Evolutionary conservation across 2,888 invertebrate genomes (phyloP).

Genomic region (Hydropsyche betteni): DNA sequence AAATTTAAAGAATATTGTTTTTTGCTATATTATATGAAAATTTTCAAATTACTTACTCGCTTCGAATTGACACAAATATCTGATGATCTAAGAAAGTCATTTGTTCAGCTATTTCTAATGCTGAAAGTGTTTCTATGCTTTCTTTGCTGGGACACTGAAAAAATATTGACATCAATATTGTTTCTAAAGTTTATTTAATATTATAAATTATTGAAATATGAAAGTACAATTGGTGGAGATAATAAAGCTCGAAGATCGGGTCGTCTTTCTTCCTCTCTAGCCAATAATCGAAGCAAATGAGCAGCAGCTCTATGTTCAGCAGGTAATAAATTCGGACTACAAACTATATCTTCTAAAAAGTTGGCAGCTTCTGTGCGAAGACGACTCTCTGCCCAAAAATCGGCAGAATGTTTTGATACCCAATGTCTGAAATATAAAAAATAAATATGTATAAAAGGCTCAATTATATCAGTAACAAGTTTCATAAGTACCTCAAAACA

Average conservation of each 20-base stretch:
- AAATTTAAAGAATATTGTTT: conserved; percentile 7
- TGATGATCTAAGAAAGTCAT: conserved; percentile 92
- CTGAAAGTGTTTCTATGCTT: conserved; percentile 85
- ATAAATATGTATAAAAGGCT: conserved; percentile 29
- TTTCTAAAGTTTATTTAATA: background rate
- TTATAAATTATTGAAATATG: conserved; percentile 21
- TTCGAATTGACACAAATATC: conserved; percentile 85
- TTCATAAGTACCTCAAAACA: conserved; percentile 70
- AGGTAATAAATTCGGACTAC: conserved; percentile 82
- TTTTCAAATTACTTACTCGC: conserved; percentile 77
- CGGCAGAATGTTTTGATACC: conserved; percentile 91
- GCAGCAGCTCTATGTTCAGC: conserved; percentile 90
- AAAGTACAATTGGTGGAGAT: conserved; percentile 70
- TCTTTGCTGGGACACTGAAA: conserved; percentile 80
- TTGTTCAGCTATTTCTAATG: conserved; percentile 91
- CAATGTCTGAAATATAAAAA: conserved; percentile 72
- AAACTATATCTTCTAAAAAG: conserved; percentile 87
- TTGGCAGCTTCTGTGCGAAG: conserved; percentile 82
- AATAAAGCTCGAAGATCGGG: conserved; percentile 77
- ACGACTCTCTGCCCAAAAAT: conserved; percentile 81
- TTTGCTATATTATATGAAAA: background rate
- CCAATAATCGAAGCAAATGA: conserved; percentile 79
- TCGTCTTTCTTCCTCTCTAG: conserved; percentile 75
- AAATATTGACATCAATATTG: conserved; percentile 29
- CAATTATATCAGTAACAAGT: conserved; percentile 19